Percentiles rank a stretch among this genome's conserved stretches.
phyloP scores from a whole-genome alignment of 2,797 vertebrate genomes.

The Chelidonichthys spinosus region DNA sequence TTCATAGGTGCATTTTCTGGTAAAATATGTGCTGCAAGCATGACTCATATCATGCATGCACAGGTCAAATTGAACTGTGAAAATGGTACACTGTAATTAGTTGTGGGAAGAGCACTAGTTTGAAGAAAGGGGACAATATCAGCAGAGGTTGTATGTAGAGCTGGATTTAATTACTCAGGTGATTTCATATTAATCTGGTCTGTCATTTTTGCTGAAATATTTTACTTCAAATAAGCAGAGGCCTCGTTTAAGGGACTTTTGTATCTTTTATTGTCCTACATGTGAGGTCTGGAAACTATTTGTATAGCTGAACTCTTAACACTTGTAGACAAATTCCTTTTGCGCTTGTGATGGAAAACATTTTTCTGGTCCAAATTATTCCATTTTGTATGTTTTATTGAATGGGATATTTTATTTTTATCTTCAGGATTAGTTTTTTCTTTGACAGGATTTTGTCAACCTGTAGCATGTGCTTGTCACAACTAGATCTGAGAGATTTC shows the following conservation, averaged over 20 bases:
- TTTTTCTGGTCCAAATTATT: constrained; percentile 38
- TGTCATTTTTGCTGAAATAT: constrained; percentile 39
- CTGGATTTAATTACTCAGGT: constrained; percentile 82
- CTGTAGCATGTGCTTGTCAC: constrained; percentile 38
- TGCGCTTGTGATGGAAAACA: constrained; percentile 22
- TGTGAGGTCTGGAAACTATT: constrained; percentile 39
- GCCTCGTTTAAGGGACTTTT: constrained; percentile 52
- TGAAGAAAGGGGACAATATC: constrained; percentile 60
- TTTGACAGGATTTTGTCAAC: constrained; percentile 36
- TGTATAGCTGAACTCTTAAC: constrained; percentile 39
- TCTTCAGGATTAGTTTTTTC: constrained; percentile 23
- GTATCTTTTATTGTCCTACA: constrained; percentile 43
- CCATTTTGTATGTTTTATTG: constrained; percentile 40
- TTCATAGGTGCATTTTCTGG: constrained; percentile 77
- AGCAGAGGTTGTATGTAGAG: constrained; percentile 62
- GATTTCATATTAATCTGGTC: constrained; percentile 74
- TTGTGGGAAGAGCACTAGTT: constrained; percentile 63
- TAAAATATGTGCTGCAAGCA: constrained; percentile 66
- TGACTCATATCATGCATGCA: constrained; percentile 72
- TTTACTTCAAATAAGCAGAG: constrained; percentile 16
- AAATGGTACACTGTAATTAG: constrained; percentile 82
- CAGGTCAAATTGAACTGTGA: constrained; percentile 82
- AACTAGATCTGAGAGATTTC: constrained; percentile 18
- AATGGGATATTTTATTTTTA: constrained; percentile 24
- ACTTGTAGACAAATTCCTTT: constrained; percentile 20